Evolutionary conservation across 2,797 vertebrate species (phyloP).

Genomic region (Petrocephalus sullivani): DNA sequence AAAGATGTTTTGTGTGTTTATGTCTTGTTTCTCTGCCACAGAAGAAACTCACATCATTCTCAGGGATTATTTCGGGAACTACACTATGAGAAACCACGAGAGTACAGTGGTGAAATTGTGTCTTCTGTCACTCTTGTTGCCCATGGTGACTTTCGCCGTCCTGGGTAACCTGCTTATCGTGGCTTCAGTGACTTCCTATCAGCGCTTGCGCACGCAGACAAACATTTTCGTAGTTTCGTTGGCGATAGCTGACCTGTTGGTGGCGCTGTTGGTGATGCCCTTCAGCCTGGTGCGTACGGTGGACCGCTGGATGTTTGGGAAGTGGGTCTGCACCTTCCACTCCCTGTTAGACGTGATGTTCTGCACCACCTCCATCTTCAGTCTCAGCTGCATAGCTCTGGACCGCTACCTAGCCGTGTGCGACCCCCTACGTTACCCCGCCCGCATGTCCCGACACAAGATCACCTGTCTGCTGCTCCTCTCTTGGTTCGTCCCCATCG

Average conservation of each 20-base stretch:
- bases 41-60: background rate
- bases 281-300: conserved; percentile 33
- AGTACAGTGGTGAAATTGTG: conserved; percentile 11
- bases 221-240: conserved; percentile 36
- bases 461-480: conserved; percentile 26
- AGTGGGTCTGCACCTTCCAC: conserved; percentile 30
- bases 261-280: conserved; percentile 37
- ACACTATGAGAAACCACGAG: background rate
- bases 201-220: conserved; percentile 24
- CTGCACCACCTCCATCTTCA: conserved; percentile 37
- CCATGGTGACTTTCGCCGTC: conserved; percentile 28
- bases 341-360: conserved; percentile 32
- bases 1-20: background rate
- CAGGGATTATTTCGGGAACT: background rate
- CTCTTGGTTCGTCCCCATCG: conserved; percentile 35
- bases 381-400: conserved; percentile 35
- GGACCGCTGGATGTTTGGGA: conserved; percentile 31
- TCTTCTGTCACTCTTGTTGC: conserved; percentile 28
- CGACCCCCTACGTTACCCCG: conserved; percentile 14
- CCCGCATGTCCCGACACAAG: conserved; percentile 28
- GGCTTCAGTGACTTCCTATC: conserved; percentile 26
- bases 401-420: conserved; percentile 31
- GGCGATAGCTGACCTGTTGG: conserved; percentile 34
- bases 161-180: conserved; percentile 36
- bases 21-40: background rate